Conservation (phyloP, 2,888 invertebrate genomes). For the Platycheirus rosarum region DNA sequence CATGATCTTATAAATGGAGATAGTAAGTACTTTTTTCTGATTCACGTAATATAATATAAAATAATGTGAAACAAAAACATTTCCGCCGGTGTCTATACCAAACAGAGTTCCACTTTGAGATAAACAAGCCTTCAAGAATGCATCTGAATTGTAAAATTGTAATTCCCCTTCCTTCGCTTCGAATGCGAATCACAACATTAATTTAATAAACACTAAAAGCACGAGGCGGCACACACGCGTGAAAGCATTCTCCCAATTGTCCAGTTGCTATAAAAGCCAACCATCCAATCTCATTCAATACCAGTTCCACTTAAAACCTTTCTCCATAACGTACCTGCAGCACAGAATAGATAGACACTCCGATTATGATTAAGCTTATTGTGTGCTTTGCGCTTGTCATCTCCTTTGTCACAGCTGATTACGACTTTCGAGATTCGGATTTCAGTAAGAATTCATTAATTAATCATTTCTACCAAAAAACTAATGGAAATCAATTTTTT, state of each 20-base stretch:
- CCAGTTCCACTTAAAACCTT: conserved; percentile 45
- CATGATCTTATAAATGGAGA: too few relatives aligned
- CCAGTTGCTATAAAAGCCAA: conserved; percentile 49
- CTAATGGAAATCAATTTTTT: conserved; percentile 1
- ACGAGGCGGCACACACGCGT: conserved; percentile 1
- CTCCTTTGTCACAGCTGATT: conserved; percentile 67
- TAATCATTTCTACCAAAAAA: background rate
- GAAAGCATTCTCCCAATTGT: background rate
- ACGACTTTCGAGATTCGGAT: conserved; percentile 76
- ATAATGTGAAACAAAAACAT: too few relatives aligned
- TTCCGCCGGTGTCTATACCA: background rate
- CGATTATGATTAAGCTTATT: conserved; percentile 72
- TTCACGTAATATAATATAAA: too few relatives aligned
- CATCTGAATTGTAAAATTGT: conserved; percentile 12
- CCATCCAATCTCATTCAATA: conserved; percentile 17
- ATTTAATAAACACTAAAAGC: background rate
- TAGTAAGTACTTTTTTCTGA: too few relatives aligned
- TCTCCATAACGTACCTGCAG: conserved; percentile 15
- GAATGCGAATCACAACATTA: background rate
- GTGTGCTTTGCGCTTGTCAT: conserved; percentile 47
- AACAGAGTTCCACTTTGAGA: background rate
- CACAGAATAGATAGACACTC: background rate
- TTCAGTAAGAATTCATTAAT: conserved; percentile 74
- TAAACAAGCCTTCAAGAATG: conserved; percentile 24
- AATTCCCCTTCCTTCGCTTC: conserved; percentile 2